Conservation (phyloP, 2,113 vertebrate species). For the Alethe castanea region DNA sequence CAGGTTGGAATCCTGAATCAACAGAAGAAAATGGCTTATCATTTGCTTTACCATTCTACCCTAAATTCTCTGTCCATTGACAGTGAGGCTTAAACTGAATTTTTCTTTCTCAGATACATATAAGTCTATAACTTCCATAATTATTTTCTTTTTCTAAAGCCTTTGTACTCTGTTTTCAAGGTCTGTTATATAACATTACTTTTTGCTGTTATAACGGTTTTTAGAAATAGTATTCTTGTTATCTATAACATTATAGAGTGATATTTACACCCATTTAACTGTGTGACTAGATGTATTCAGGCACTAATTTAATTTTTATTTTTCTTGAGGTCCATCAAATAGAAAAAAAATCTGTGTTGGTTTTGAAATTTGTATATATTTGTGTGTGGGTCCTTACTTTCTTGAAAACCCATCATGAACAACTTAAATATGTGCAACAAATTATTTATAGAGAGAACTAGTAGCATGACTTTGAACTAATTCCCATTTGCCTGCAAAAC, state of each 20-base stretch:
- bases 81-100: neutral
- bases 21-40: neutral
- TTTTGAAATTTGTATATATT: neutral
- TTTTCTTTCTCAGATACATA: neutral
- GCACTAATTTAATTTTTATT: neutral
- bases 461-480: neutral
- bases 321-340: neutral
- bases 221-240: neutral
- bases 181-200: neutral
- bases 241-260: neutral
- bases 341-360: neutral
- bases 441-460: neutral
- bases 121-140: neutral
- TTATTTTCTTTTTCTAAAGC: neutral
- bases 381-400: accelerated
- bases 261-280: neutral
- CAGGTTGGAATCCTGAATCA: neutral
- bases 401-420: neutral
- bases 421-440: neutral
- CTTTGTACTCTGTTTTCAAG: neutral
- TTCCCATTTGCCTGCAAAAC: neutral
- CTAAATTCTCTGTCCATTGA: neutral
- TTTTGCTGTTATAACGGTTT: neutral
- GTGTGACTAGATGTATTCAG: neutral
- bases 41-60: neutral